These are phyloP conservation scores for Adoxophyes honmai DNA, from an alignment of 1,140 invertebrate species.

Conservation along the genomic window DNA sequence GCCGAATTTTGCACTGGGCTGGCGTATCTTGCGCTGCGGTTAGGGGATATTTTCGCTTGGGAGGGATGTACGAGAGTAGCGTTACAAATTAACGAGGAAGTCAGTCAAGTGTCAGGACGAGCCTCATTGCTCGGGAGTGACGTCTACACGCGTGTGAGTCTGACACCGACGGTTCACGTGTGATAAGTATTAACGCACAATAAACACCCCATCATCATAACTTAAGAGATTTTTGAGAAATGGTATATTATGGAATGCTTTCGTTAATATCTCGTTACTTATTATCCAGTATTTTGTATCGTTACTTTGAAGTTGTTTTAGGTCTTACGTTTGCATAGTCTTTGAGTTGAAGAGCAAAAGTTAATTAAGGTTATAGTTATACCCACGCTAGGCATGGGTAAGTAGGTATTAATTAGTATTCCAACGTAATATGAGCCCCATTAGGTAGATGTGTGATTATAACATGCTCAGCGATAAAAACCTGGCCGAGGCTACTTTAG, in stretches of 20 bases:
- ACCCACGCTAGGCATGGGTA: too few species aligned
- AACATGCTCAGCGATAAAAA: too few species aligned
- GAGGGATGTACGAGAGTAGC: slow-evolving; percentile 35
- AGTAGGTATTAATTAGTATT: neutral
- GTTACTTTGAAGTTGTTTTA: too few species aligned
- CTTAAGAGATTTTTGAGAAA: neutral
- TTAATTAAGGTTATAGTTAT: too few species aligned
- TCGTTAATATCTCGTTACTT: too few species aligned
- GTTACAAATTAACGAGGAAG: slow-evolving; percentile 65
- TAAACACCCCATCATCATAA: neutral
- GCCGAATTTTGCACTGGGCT: slow-evolving; percentile 23
- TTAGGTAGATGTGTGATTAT: too few species aligned
- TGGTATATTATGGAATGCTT: too few species aligned
- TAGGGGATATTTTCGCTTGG: slow-evolving; percentile 33
- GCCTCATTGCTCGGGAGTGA: slow-evolving; percentile 39
- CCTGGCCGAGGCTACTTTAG: too few species aligned
- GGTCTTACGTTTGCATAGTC: too few species aligned
- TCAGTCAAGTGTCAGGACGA: slow-evolving; percentile 58
- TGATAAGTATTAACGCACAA: slow-evolving; percentile 1
- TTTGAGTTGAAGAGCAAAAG: too few species aligned
- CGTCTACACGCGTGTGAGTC: slow-evolving; percentile 32
- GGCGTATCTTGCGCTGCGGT: slow-evolving; percentile 20
- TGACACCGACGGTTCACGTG: slow-evolving; percentile 26
- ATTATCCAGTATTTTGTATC: too few species aligned
- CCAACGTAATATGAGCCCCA: neutral